Base-by-base conservation (phyloP, 2,113 vertebrate genomes). In the Oenanthe oenanthe region DNA sequence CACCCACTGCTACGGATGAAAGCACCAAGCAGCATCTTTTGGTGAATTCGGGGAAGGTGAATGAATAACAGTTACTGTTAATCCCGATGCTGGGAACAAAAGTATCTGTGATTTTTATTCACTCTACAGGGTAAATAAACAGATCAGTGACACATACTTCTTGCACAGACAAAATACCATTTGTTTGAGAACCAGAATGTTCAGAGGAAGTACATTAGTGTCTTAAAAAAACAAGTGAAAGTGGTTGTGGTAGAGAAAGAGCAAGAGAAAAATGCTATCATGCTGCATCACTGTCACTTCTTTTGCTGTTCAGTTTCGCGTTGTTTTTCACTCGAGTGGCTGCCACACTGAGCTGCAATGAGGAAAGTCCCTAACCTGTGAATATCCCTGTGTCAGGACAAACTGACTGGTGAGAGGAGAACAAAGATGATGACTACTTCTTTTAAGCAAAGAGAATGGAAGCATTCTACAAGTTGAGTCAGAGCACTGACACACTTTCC, bases 401-500 rank as follows among this genome's bases (percentile, higher is more conserved):
- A 65, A 91, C 2, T 34, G 47, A 50, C 24, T 25, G 47, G 34
- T 66, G 71, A 73, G 58, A 89, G 31, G 83, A 60, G 63, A 88
- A 70, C 66, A 58, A 72, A 75, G 80, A 80, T 36, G 51, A 74
- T 70, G 82, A 86, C 61, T 87, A 36, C 25, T 76, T 17, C 36
- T 79, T 76, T 54, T 72, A 57, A 87, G 57, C 42, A 75, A 61
- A 88, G 45, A 1, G 2, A 94, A 93, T 53, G 32, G 74, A 93
- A 96, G 88, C 21, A 4, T 58, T 95, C 81, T 14, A 17, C 0
- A 2, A 83, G 28, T 6, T 89, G 89, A 96, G 51, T 94, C 89
- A 95, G 77, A 89, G 38, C 50, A 60, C 62, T 68, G 50, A 92
- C 75, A 94, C 50, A 31, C 50, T 93, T 94, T 77, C 54, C 63